phyloP scores from a whole-genome alignment of 2,888 invertebrate genomes.

The Norana najaformis region DNA sequence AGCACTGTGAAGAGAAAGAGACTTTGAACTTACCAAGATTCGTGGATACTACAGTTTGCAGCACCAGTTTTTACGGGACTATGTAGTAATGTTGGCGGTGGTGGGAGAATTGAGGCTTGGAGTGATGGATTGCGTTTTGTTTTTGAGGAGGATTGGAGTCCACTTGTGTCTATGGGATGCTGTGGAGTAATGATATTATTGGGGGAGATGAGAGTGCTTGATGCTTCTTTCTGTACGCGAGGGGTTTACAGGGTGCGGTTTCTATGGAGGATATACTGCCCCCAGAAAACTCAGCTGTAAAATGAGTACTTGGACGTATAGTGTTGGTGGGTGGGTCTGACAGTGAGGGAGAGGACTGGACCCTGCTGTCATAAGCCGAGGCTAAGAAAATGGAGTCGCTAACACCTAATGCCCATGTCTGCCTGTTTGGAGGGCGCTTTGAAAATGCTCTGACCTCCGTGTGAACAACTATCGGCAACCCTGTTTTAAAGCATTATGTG shows the following conservation, averaged over 20 bases:
- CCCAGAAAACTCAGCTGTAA: too few relatives aligned
- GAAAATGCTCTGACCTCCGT: too few relatives aligned
- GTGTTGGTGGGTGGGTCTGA: too few relatives aligned
- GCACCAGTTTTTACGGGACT: too few relatives aligned
- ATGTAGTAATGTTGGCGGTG: neutral
- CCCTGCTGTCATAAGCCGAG: too few relatives aligned
- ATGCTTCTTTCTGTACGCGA: neutral
- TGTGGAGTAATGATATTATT: neutral
- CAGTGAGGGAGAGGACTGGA: too few relatives aligned
- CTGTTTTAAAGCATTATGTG: too few relatives aligned
- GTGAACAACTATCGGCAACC: too few relatives aligned
- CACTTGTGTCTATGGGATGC: neutral
- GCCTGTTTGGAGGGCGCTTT: too few relatives aligned
- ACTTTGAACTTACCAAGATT: neutral
- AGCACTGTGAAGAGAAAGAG: neutral
- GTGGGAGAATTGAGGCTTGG: neutral
- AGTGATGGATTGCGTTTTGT: neutral
- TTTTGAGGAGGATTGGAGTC: neutral
- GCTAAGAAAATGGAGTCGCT: too few relatives aligned
- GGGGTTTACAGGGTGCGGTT: neutral
- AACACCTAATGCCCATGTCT: too few relatives aligned
- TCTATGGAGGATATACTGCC: neutral
- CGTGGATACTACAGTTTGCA: neutral
- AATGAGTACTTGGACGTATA: too few relatives aligned
- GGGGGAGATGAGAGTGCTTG: neutral